phyloP scores from a whole-genome alignment of 1,140 invertebrate genomes.

The Catajapyx aquilonaris region DNA sequence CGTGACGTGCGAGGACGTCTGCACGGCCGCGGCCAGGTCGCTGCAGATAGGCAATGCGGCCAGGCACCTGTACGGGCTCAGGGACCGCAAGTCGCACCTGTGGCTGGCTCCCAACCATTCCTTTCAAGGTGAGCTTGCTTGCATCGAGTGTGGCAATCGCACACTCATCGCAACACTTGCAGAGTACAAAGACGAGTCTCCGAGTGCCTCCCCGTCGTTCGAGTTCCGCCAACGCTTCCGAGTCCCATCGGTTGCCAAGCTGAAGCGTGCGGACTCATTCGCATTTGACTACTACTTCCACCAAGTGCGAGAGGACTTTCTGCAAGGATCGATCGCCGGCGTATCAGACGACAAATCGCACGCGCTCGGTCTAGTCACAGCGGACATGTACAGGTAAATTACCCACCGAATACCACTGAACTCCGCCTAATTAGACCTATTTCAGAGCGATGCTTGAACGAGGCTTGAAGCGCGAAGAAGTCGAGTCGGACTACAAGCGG shows the following conservation, averaged over 20 bases:
- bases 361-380: constrained; percentile 55
- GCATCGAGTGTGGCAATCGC: too few species aligned
- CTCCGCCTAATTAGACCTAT: too few species aligned
- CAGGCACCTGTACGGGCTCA: constrained; percentile 49
- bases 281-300: constrained; percentile 69
- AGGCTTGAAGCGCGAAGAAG: constrained; percentile 31
- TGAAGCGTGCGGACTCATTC: constrained; percentile 41
- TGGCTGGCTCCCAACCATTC: constrained; percentile 41
- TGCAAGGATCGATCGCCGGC: constrained; percentile 52
- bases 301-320: constrained; percentile 57
- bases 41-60: constrained; percentile 49
- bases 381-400: constrained; percentile 65
- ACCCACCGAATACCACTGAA: too few species aligned
- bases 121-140: too few species aligned
- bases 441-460: constrained; percentile 53
- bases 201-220: too few species aligned
- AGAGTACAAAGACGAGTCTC: too few species aligned
- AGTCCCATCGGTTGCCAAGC: constrained; percentile 32
- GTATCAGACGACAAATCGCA: constrained; percentile 51
- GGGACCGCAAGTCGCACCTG: constrained; percentile 30
- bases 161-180: too few species aligned
- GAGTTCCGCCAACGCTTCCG: constrained; percentile 59
- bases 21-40: constrained; percentile 40
- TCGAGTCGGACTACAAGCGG: constrained; percentile 53
- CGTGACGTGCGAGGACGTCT: constrained; percentile 55